Conservation (phyloP, 2,797 vertebrate genomes). For the Tragelaphus oryx region DNA sequence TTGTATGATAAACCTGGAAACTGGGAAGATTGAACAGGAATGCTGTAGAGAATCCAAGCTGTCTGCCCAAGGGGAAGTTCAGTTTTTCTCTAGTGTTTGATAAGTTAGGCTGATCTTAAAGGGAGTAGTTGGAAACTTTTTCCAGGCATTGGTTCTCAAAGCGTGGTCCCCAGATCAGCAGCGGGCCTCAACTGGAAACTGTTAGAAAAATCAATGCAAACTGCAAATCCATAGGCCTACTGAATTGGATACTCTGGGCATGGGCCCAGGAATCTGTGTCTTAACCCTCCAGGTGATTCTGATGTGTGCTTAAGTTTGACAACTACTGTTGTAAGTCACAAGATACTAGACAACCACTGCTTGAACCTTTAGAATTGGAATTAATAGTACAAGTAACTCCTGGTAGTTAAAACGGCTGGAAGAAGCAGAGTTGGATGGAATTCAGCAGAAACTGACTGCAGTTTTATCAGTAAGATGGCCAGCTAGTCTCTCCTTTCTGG, state of each 20-base stretch:
- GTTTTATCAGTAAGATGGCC: not conserved
- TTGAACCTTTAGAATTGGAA: not conserved
- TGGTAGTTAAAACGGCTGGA: not conserved
- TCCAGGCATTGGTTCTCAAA: slow-evolving; percentile 1
- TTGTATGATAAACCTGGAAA: slow-evolving; percentile 45
- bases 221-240: not conserved
- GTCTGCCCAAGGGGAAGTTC: slow-evolving; percentile 19
- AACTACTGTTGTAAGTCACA: not conserved
- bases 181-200: not conserved
- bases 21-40: slow-evolving; percentile 32
- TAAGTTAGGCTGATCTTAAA: slow-evolving; percentile 50
- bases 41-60: slow-evolving; percentile 43
- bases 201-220: not conserved
- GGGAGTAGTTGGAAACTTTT: not conserved
- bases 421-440: not conserved
- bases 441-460: not conserved
- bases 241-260: not conserved
- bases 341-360: not conserved
- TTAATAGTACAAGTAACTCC: not conserved
- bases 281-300: not conserved
- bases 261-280: not conserved
- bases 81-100: slow-evolving; percentile 12
- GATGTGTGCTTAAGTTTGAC: not conserved
- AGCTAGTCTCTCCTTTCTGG: not conserved
- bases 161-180: not conserved